These are phyloP conservation scores for Porites australiensis DNA, from an alignment of 64 coral and sea anemone genomes.

Conservation along the genomic window DNA sequence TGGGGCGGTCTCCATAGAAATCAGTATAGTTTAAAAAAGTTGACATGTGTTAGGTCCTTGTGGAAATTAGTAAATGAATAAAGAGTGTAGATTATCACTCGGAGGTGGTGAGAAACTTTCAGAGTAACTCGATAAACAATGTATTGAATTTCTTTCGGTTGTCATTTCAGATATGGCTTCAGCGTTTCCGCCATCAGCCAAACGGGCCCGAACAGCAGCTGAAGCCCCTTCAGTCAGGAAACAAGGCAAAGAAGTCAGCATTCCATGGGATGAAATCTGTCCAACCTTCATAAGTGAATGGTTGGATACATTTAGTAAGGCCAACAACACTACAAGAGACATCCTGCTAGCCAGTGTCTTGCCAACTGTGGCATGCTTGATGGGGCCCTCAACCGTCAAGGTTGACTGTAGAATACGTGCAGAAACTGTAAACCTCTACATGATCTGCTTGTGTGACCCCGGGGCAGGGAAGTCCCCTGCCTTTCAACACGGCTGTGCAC, in stretches of 20 bases:
- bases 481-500: slow-evolving; percentile 21
- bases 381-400: not conserved
- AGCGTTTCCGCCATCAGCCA: not conserved
- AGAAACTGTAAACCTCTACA: not conserved
- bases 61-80: too few relatives aligned
- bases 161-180: not conserved
- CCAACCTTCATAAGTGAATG: not conserved
- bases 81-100: too few relatives aligned
- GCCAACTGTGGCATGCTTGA: too few relatives aligned
- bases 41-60: too few relatives aligned
- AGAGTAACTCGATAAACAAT: too few relatives aligned
- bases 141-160: not conserved
- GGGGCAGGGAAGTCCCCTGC: slow-evolving; percentile 45
- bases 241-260: not conserved
- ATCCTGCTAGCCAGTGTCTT: too few relatives aligned
- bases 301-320: not conserved
- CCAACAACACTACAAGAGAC: not conserved
- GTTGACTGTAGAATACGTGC: not conserved
- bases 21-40: too few relatives aligned
- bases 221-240: not conserved
- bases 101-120: too few relatives aligned
- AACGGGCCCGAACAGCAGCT: not conserved
- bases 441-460: slow-evolving; percentile 14
- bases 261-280: slow-evolving; percentile 34
- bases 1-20: too few relatives aligned